These are phyloP conservation scores for Arnoldichthys spilopterus DNA, from an alignment of 2,797 vertebrate species.

Conservation along the genomic window DNA sequence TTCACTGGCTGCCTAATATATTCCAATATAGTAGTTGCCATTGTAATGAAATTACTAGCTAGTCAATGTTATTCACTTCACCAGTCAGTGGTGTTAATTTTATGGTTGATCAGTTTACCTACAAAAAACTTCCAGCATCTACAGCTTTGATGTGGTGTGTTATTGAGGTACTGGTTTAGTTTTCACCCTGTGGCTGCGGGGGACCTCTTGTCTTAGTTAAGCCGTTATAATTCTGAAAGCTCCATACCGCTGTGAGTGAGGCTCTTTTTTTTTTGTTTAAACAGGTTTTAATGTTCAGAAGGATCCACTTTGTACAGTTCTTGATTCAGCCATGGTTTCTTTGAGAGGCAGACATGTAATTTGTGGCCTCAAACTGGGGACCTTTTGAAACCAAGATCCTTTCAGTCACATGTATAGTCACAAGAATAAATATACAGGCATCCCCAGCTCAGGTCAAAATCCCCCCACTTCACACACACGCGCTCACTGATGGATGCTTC, in stretches of 20 bases:
- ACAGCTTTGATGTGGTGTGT: neutral
- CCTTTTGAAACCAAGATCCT: slow-evolving; percentile 53
- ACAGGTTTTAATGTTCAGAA: slow-evolving; percentile 44
- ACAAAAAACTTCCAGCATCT: neutral
- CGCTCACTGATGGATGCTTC: slow-evolving; percentile 35
- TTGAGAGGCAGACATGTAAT: slow-evolving; percentile 56
- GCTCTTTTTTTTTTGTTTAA: slow-evolving; percentile 30
- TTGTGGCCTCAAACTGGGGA: slow-evolving; percentile 60
- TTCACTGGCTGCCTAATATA: too few species aligned
- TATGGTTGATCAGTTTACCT: too few species aligned
- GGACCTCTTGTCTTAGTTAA: neutral
- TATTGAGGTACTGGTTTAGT: neutral
- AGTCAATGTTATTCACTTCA: too few species aligned
- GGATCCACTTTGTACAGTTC: slow-evolving; percentile 51
- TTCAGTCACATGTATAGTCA: slow-evolving; percentile 45
- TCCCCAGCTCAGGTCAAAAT: slow-evolving; percentile 37
- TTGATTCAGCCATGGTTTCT: slow-evolving; percentile 55
- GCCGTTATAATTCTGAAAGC: slow-evolving; percentile 8
- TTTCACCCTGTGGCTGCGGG: neutral
- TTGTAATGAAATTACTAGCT: too few species aligned
- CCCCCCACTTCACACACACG: neutral
- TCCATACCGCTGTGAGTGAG: neutral
- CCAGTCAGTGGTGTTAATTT: too few species aligned
- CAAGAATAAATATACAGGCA: slow-evolving; percentile 47
- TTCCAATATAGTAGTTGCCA: too few species aligned